Base-by-base conservation (phyloP, 1,140 invertebrate genomes). In the Cepaea nemoralis region DNA sequence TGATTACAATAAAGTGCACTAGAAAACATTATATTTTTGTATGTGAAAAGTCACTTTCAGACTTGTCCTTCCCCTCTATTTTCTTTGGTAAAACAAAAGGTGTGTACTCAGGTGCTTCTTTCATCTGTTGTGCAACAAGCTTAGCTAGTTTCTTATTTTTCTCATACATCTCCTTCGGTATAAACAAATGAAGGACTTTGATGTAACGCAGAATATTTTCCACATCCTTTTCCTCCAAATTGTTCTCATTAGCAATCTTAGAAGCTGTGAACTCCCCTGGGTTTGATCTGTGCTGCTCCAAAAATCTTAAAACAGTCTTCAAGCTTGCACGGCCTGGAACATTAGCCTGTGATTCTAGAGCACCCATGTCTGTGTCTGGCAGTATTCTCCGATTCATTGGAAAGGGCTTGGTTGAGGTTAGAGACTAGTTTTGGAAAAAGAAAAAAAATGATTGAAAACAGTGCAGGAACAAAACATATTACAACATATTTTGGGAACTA, bases 151-250 rank as follows among this genome's bases (percentile, higher is more conserved):
- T 42, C 40, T 70, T 67, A 0, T 19, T 79, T 39, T 79, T 45
- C 31, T 80, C 39, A 42, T 67, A 71, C 67, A 80, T 80, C n/a
- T 80, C 78, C 40, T 80, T 1, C 3, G 78, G 78, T 50, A 80
- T 48, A 33, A 73, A 39, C 27, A 80, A 19, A 35, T 73, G 40
- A 35, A 80, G 24, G 22, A 73, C 24, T 45, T 73, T 80, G 31
- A 80, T 73, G 48, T 73, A 48, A 24, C 39, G 42, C 16, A 80
- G 45, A 2, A 80, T 69, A 73, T 71, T 50, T 27, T 71, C 55
- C 12, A 80, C 78, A 19, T 48, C 45, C 3, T 35, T 48, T 35
- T 71, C 31, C 19, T 80, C 69, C 6, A 80, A 48, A 3, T 31
- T 71, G 27, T 35, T 5, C 10, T 80, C 78, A 27, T 35, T n/a